A percentile compares a stretch with the other conserved stretches of the same genome.
These are phyloP conservation scores for Dicentrarchus labrax DNA, from an alignment of 2,113 vertebrate species.

Conservation along the genomic window DNA sequence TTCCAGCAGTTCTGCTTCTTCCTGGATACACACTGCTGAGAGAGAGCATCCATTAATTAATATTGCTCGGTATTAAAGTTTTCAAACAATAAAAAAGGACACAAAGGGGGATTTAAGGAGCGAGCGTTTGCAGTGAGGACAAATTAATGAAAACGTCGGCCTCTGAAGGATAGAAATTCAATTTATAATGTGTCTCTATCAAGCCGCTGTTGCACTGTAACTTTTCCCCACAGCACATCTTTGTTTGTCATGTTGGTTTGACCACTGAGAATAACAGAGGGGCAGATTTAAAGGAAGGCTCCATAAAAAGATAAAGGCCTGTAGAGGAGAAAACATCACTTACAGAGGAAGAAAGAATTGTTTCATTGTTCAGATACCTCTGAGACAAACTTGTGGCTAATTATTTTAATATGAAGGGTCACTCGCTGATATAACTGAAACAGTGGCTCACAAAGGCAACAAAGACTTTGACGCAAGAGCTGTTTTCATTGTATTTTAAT, in stretches of 20 bases:
- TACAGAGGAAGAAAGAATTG: not conserved
- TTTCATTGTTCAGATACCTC: conserved; percentile 23
- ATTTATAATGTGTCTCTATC: conserved; percentile 66
- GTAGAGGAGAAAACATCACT: not conserved
- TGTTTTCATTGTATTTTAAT: not conserved
- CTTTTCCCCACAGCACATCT: conserved; percentile 35
- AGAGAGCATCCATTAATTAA: conserved; percentile 69
- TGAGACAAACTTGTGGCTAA: conserved; percentile 27
- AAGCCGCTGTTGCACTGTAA: conserved; percentile 37
- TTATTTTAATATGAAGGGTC: conserved; percentile 36
- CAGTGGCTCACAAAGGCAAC: not conserved
- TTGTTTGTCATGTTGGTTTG: conserved; percentile 55
- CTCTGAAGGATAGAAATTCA: conserved; percentile 59
- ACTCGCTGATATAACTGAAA: conserved; percentile 7
- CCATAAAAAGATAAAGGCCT: conserved; percentile 28
- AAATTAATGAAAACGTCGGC: conserved; percentile 60
- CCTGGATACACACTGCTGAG: conserved; percentile 30
- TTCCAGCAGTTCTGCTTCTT: conserved; percentile 42
- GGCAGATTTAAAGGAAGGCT: conserved; percentile 23
- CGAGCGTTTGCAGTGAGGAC: conserved; percentile 51
- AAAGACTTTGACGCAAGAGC: not conserved
- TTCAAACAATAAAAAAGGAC: conserved; percentile 64
- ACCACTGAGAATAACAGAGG: conserved; percentile 48
- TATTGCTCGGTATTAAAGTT: conserved; percentile 65
- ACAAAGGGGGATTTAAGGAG: conserved; percentile 63